Evolutionary conservation across 2,797 vertebrate species (phyloP).

Genomic region (Takifugu ocellatus): DNA sequence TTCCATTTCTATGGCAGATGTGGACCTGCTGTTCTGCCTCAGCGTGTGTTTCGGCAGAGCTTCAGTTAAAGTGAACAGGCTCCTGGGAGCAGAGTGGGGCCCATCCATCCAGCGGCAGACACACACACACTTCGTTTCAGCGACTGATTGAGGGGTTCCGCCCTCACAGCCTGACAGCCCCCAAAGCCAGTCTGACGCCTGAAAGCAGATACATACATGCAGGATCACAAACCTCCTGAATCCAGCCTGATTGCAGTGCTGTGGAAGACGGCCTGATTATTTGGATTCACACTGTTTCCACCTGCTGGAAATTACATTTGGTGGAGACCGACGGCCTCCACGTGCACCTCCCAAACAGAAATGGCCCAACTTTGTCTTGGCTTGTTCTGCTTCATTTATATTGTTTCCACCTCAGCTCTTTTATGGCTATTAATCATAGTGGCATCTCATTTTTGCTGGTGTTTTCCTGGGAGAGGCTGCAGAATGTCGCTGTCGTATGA

Average conservation of each 20-base stretch:
- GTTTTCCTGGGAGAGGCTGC: conserved; percentile 34
- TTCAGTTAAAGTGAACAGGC: conserved; percentile 56
- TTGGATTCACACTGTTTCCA: conserved; percentile 2
- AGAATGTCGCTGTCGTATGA: conserved; percentile 33
- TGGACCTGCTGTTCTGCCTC: no score
- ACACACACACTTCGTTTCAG: conserved; percentile 15
- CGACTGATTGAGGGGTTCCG: conserved; percentile 52
- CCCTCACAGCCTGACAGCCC: conserved; percentile 39
- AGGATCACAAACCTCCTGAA: neutral
- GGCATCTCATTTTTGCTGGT: conserved; percentile 51
- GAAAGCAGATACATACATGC: conserved; percentile 2
- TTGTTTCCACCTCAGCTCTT: conserved; percentile 36
- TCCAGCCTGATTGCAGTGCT: neutral
- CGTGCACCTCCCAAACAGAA: conserved; percentile 29
- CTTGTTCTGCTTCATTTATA: conserved; percentile 21
- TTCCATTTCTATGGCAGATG: conserved; percentile 40
- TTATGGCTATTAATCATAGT: conserved; percentile 62
- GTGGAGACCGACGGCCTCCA: conserved; percentile 1
- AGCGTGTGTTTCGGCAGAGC: conserved; percentile 51
- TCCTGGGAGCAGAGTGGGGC: conserved; percentile 46
- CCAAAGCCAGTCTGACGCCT: conserved; percentile 29
- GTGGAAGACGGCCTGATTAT: conserved; percentile 22
- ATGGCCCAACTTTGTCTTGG: conserved; percentile 42
- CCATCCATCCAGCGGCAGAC: conserved; percentile 37
- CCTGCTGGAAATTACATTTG: conserved; percentile 34